Evolutionary conservation across 2,113 vertebrate genomes (phyloP).

Genomic region (Hassar affinis): DNA sequence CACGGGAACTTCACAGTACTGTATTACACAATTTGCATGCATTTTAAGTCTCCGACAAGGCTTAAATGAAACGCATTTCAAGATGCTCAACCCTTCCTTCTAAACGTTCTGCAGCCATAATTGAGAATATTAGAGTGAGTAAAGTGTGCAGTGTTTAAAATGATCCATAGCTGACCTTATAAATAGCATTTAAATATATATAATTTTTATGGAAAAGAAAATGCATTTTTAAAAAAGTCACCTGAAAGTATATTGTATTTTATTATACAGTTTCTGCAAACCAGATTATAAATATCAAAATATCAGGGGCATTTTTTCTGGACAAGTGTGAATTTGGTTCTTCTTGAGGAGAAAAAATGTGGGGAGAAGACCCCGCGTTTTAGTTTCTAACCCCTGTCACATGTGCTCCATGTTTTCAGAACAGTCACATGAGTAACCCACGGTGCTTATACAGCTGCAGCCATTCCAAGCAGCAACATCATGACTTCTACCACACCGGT

Average conservation of each 20-base stretch:
- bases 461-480: background rate
- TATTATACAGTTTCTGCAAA: background rate
- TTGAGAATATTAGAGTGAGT: constrained; percentile 63
- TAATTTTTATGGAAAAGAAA: constrained; percentile 66
- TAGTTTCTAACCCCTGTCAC: background rate
- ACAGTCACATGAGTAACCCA: background rate
- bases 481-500: background rate
- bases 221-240: constrained; percentile 69
- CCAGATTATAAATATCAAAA: constrained; percentile 58
- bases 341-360: constrained; percentile 42
- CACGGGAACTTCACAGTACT: background rate
- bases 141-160: constrained; percentile 66
- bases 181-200: constrained; percentile 64
- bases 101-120: constrained; percentile 59
- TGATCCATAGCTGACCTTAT: constrained; percentile 75
- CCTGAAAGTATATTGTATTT: constrained; percentile 22
- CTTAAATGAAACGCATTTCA: constrained; percentile 24
- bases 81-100: constrained; percentile 48
- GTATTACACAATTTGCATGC: constrained; percentile 20
- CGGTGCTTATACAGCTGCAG: constrained; percentile 5
- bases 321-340: constrained; percentile 56
- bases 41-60: constrained; percentile 11
- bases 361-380: constrained; percentile 32
- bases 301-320: background rate
- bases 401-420: background rate